A percentile compares a stretch with the other conserved stretches of the same genome.
phyloP scores from a whole-genome alignment of 2,888 invertebrate genomes.

The Orchesella flavescens region DNA sequence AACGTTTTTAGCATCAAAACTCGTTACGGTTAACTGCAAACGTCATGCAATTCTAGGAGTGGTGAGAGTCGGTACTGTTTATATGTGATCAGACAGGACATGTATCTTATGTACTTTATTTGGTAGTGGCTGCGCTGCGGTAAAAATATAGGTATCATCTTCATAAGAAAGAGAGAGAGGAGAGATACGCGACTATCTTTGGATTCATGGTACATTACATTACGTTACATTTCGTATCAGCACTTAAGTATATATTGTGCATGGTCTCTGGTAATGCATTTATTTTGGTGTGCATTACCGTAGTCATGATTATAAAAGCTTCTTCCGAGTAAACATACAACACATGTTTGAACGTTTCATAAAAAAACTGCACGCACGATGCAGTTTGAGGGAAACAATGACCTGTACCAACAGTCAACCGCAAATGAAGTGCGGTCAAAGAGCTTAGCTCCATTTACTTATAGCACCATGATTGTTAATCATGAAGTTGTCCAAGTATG shows the following conservation, averaged over 20 bases:
- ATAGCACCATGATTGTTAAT: neutral
- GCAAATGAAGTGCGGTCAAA: slow-evolving; percentile 32
- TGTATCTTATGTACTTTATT: too few relatives aligned
- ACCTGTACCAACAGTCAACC: slow-evolving; percentile 45
- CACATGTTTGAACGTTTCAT: slow-evolving; percentile 15
- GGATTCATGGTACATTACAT: neutral
- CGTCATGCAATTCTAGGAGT: neutral
- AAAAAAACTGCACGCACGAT: slow-evolving; percentile 37
- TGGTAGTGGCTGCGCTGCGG: neutral
- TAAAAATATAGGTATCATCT: neutral
- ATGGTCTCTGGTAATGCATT: too few relatives aligned
- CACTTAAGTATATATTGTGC: too few relatives aligned
- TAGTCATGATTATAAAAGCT: neutral
- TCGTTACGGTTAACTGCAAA: slow-evolving; percentile 3
- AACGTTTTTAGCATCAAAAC: neutral
- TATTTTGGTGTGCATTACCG: neutral
- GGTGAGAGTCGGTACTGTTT: neutral
- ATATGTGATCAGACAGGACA: neutral
- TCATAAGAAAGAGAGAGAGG: too few relatives aligned
- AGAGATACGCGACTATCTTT: neutral
- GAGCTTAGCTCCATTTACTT: slow-evolving; percentile 20
- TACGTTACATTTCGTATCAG: neutral
- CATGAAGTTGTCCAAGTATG: slow-evolving; percentile 4
- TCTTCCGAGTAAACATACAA: slow-evolving; percentile 29
- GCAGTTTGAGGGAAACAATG: slow-evolving; percentile 33